Conservation (phyloP, 2,888 invertebrate genomes). For the Lithophane leautieri region DNA sequence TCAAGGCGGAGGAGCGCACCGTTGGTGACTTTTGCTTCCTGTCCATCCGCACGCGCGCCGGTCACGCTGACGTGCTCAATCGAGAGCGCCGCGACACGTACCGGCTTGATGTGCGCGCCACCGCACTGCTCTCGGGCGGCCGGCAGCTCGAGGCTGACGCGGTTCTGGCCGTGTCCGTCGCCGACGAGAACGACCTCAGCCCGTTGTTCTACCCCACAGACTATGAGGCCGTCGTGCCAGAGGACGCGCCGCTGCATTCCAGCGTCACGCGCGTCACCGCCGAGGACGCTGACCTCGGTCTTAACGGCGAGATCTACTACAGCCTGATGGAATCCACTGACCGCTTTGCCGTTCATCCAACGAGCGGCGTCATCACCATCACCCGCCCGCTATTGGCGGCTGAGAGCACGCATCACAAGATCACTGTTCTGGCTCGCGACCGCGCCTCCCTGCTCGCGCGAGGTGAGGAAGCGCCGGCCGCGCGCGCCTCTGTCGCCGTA, state of each 20-base stretch:
- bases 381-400: constrained; percentile 94
- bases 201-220: constrained; percentile 97
- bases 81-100: constrained; percentile 97
- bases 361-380: constrained; percentile 96
- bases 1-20: constrained; percentile 96
- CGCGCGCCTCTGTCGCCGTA: constrained; percentile 94
- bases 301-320: constrained; percentile 99
- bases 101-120: constrained; percentile 93
- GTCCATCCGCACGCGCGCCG: constrained; percentile 96
- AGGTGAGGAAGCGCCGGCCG: constrained; percentile 91
- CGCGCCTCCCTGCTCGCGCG: constrained; percentile 92
- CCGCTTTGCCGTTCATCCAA: constrained; percentile 97
- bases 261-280: constrained; percentile 95
- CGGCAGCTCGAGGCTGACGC: constrained; percentile 93
- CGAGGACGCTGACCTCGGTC: constrained; percentile 98
- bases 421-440: constrained; percentile 96
- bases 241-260: constrained; percentile 96
- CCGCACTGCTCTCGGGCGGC: constrained; percentile 90
- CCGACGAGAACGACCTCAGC: constrained; percentile 97
- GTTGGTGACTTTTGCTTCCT: constrained; percentile 99
- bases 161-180: constrained; percentile 92
- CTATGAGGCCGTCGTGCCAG: constrained; percentile 96
- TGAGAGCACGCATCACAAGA: constrained; percentile 92
- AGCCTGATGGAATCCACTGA: constrained; percentile 95
- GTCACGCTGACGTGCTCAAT: constrained; percentile 96